Percentiles rank a stretch among this genome's conserved stretches.
Evolutionary conservation across 2,888 invertebrate genomes (phyloP).

Genomic region (Chelonus formosanus): DNA sequence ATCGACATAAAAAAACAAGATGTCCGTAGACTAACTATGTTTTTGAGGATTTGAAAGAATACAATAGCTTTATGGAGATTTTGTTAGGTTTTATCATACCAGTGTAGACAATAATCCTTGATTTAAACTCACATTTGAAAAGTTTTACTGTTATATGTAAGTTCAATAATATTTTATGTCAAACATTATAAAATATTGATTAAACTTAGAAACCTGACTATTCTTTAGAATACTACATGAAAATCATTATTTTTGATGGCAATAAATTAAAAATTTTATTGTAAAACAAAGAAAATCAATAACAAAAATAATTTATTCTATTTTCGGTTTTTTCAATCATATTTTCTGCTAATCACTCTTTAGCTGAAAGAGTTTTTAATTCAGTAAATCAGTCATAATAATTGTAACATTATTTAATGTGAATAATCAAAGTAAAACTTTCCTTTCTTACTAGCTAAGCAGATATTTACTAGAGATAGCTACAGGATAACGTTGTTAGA

Average conservation of each 20-base stretch:
- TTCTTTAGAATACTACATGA: background rate
- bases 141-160: background rate
- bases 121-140: background rate
- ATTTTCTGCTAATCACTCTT: too few species aligned
- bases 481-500: background rate
- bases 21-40: constrained; percentile 12
- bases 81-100: background rate
- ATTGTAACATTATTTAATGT: too few species aligned
- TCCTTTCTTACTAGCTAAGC: too few species aligned
- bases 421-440: background rate
- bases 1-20: background rate
- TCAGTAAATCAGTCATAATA: too few species aligned
- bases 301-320: too few species aligned
- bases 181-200: background rate
- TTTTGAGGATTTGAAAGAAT: constrained; percentile 10
- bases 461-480: too few species aligned
- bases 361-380: too few species aligned
- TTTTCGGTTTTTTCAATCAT: too few species aligned
- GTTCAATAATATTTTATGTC: background rate
- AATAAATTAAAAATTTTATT: too few species aligned
- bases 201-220: background rate
- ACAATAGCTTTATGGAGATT: background rate
- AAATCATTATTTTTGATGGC: too few species aligned
- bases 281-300: too few species aligned
- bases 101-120: background rate